Conservation (phyloP, 2,113 vertebrate genomes). For the Equus quagga region DNA sequence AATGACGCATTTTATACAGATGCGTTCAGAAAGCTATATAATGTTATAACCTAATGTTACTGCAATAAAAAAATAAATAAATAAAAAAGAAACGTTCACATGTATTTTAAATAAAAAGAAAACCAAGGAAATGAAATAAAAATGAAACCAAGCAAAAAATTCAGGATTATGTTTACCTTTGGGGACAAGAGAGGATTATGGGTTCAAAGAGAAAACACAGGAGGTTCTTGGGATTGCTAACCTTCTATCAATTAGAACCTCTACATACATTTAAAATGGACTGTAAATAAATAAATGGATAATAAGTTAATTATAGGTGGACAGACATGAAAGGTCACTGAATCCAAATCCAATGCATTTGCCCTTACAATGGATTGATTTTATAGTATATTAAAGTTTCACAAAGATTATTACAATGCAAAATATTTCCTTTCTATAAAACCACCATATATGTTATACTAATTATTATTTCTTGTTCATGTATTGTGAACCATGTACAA, state of each 20-base stretch:
- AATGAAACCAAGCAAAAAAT: not conserved
- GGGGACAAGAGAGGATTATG: not conserved
- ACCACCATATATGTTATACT: not conserved
- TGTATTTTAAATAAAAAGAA: not conserved
- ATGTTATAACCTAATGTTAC: too few relatives aligned
- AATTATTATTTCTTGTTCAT: not conserved
- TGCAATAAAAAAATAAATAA: too few relatives aligned
- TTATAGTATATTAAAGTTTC: not conserved
- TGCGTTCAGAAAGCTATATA: not conserved
- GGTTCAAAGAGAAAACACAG: not conserved
- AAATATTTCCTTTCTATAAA: not conserved
- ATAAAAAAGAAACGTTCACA: not conserved
- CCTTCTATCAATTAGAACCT: not conserved
- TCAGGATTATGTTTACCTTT: not conserved
- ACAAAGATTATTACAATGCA: not conserved
- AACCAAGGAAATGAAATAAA: slow-evolving; percentile 14
- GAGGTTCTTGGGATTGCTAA: not conserved
- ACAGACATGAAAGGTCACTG: not conserved
- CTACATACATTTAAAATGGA: not conserved
- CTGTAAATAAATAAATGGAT: not conserved
- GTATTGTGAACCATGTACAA: not conserved
- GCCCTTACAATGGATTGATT: not conserved
- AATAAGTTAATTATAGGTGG: not conserved
- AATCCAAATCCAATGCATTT: not conserved
- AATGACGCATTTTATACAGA: not conserved